Base-by-base conservation (phyloP, 2,113 vertebrate species). In the Scomber japonicus region DNA sequence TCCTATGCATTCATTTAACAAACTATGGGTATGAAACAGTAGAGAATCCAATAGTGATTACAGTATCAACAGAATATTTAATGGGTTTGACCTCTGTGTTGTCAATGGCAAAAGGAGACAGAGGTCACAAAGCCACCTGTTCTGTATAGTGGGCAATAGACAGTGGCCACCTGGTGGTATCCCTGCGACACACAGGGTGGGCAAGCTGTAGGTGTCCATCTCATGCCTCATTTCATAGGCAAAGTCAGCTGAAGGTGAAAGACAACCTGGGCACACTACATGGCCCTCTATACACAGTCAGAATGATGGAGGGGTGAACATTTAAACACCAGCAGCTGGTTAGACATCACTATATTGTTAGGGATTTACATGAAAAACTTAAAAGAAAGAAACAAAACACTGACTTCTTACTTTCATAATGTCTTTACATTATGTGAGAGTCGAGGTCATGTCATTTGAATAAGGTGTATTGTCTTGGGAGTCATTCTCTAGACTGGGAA, bases 201-300 rank as follows among this genome's bases (percentile, higher is more conserved):
- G 63, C 61, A 62, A 48, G 60, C 48, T 17, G 53, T 69, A 40
- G 15, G 16, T 50, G 73, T 40, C 63, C 62, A 53, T 54, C 30
- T 10, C 35, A 9, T 40, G 35, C 35, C 35, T 16, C 21, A 24
- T 66, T 60, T 69, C 19, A 81, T n/a, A 31, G 70, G 61, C 91
- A 87, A 91, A 87, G 83, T 90, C 90, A 90, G 30, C 27, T 90
- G 75, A 92, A 92, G 90, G 89, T 91, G 72, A 90, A 74, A 66
- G n/a, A 48, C 50, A 27, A 54, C 17, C 9, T 15, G 35, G 35
- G 35, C 7, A 40, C 35, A 10, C 35, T 40, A 40, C 35, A 40
- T 40, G 35, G 6, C 2, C 35, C 8, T 40, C 5, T 40, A 7
- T 40, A 40, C 17, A 53, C 4, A 54, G 30, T 49, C 3, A 48